Evolutionary conservation across 2,113 vertebrate genomes (phyloP), one percentile per base, ranked within the genome.

Genomic region (Gasterosteus aculeatus): DNA sequence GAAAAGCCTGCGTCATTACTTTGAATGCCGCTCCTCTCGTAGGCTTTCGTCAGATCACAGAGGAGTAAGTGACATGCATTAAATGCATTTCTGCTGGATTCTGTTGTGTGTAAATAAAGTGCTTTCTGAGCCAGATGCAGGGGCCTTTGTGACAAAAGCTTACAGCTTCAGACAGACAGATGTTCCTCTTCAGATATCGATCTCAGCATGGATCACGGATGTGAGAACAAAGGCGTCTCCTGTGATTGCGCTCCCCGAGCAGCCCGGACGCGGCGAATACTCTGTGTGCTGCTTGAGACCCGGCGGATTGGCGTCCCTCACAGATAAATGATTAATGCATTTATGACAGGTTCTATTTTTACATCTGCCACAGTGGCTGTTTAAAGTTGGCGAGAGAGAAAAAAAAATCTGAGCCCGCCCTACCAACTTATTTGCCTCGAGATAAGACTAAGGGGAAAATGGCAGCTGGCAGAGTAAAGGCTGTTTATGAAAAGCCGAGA

Each of bases 171-270:
- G 77, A 90, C 78, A 83, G 80, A 81, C 89, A 90, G 89, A 88
- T 90, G 89, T 89, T 92, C 75, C 73, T 85, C 86, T 80, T 84
- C 78, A 85, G 89, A 88, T 88, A 81, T 74, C 4, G 62, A 86
- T 91, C 88, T 77, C 66, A 78, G 77, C 82, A 75, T 15, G 80
- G 76, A 85, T 88, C 76, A 80, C 80, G 86, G 83, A 87, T 77
- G 80, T 38, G 68, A 85, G 81, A 87, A 85, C 82, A 88, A 83
- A 86, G 83, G 76, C 62, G 81, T 75, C 84, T 85, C 79, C 76
- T 80, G 62, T 58, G 83, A 87, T 85, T 85, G 83, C 31, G 49
- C 51, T 85, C 81, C 81, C 58, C 75, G 51, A 69, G 6, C 72
- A 80, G 76, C 66, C 22, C 18, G 57, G 69, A 83, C 79, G 72